Evolutionary conservation across 2,113 vertebrate species (phyloP).

Genomic region (Corynorhinus townsendii): DNA sequence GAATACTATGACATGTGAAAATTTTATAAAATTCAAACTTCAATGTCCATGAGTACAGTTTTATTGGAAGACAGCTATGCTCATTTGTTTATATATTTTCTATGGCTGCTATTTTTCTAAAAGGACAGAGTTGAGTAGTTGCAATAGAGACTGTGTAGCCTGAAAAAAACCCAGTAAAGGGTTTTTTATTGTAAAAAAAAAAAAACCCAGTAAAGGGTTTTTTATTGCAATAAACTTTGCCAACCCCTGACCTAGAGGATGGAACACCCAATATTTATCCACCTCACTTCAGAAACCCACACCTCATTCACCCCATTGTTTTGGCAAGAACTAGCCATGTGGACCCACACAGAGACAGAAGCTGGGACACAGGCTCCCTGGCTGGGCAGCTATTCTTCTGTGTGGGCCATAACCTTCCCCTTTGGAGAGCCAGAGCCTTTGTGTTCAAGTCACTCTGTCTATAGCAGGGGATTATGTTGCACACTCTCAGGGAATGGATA

Average conservation of each 20-base stretch:
- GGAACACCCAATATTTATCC: not conserved
- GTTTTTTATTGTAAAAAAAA: too few species aligned
- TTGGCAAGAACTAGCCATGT: not conserved
- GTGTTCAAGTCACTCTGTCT: not conserved
- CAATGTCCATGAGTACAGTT: not conserved
- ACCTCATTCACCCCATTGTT: not conserved
- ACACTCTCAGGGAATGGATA: not conserved
- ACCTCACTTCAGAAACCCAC: not conserved
- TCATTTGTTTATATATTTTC: not conserved
- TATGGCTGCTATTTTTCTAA: not conserved
- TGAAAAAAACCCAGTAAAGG: not conserved
- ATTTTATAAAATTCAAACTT: not conserved
- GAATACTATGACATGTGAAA: not conserved
- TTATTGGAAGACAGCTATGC: not conserved
- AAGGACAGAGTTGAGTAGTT: not conserved
- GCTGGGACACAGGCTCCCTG: not conserved
- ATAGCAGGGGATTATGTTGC: not conserved
- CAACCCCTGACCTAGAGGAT: not conserved
- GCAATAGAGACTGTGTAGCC: not conserved
- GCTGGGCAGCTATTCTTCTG: not conserved
- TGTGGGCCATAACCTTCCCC: not conserved
- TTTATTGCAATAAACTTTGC: not conserved
- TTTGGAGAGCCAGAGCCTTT: not conserved
- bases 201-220: not conserved
- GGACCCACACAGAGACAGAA: not conserved